Conservation (phyloP, 2,113 vertebrate species). For the Empidonax alnorum region DNA sequence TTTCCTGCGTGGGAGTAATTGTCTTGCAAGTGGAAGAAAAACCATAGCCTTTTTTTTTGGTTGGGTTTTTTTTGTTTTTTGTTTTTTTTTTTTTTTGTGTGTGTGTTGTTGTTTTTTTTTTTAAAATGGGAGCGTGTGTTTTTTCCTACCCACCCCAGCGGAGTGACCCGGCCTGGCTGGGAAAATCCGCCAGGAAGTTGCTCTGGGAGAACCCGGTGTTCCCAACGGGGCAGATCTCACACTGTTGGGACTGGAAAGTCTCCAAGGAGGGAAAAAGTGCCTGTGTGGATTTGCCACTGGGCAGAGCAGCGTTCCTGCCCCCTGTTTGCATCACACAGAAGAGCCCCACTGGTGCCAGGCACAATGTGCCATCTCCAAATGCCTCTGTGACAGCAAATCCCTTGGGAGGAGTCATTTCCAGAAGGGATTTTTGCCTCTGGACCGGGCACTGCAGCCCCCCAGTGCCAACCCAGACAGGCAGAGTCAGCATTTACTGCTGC, state of each 20-base stretch:
- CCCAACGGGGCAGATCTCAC: not conserved
- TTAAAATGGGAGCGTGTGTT: not conserved
- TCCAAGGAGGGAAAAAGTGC: not conserved
- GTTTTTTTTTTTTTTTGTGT: no score
- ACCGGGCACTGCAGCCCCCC: not conserved
- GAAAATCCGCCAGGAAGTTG: rapidly evolving
- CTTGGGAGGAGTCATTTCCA: not conserved
- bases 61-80: no score
- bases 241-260: not conserved
- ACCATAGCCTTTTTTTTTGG: not conserved
- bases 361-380: not conserved
- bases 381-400: not conserved
- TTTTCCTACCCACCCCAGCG: not conserved
- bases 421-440: not conserved
- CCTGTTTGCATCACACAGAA: rapidly evolving
- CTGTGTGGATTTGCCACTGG: not conserved
- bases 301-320: not conserved
- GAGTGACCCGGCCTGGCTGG: not conserved
- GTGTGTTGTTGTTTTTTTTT: not conserved
- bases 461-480: not conserved
- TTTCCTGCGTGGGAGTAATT: conserved; percentile 77
- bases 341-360: not conserved
- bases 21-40: conserved; percentile 63
- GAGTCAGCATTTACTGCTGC: not conserved
- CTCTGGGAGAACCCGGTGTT: not conserved